Conservation (phyloP, 2,797 vertebrate genomes). For the Manis javanica region DNA sequence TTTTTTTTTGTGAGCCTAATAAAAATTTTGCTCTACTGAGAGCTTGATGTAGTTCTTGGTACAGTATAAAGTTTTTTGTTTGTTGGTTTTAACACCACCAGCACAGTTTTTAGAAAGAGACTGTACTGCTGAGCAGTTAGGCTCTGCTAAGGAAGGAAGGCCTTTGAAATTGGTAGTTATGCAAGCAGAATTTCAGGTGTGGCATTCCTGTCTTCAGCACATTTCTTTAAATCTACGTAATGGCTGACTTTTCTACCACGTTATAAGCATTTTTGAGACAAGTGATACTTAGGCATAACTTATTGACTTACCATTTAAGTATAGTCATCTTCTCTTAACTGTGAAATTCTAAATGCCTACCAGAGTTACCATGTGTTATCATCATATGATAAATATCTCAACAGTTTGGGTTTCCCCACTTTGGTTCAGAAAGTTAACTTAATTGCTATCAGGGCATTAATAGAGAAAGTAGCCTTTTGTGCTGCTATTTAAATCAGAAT, state of each 20-base stretch:
- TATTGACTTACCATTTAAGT: slow-evolving; percentile 69
- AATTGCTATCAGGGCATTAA: slow-evolving; percentile 70
- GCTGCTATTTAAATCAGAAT: slow-evolving; percentile 43
- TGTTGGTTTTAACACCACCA: slow-evolving; percentile 66
- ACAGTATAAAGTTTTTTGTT: slow-evolving; percentile 21
- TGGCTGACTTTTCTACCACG: slow-evolving; percentile 77
- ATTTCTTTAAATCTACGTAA: slow-evolving; percentile 75
- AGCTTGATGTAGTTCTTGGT: slow-evolving; percentile 52
- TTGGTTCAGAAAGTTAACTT: slow-evolving; percentile 66
- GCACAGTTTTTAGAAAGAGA: slow-evolving; percentile 69
- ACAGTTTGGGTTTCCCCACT: slow-evolving; percentile 68
- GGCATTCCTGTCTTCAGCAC: slow-evolving; percentile 63
- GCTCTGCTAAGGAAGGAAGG: slow-evolving; percentile 46
- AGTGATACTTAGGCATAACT: slow-evolving; percentile 73
- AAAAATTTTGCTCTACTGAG: slow-evolving; percentile 47
- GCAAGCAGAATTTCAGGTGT: slow-evolving; percentile 63
- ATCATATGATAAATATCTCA: slow-evolving; percentile 74
- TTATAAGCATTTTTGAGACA: slow-evolving; percentile 73
- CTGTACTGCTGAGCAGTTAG: slow-evolving; percentile 52
- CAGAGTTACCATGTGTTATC: slow-evolving; percentile 68
- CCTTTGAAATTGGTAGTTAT: slow-evolving; percentile 61
- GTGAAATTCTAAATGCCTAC: slow-evolving; percentile 79
- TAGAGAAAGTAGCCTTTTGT: slow-evolving; percentile 57
- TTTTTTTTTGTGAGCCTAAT: slow-evolving; percentile 50
- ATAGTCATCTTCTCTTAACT: slow-evolving; percentile 73